Base-by-base conservation (phyloP, 2,888 invertebrate genomes). In the Dasypogon diadema region DNA sequence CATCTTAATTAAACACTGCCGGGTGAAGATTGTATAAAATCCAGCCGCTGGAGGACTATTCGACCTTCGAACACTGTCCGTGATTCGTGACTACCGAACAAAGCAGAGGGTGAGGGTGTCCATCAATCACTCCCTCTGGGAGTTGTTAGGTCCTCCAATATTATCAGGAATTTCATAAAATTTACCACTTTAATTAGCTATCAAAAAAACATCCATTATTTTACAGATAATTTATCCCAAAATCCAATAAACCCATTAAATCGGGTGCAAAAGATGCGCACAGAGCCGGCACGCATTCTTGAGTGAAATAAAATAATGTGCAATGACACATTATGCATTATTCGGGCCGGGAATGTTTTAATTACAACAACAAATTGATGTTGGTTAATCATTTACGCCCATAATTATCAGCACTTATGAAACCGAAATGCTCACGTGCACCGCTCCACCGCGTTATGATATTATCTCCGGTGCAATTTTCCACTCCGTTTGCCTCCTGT, bases 401-500 rank as follows among this genome's bases (percentile, higher is more conserved):
- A 16, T 37, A 60, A 60, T 60, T 34, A 37, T 60, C 3, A 14
- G 37, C 60, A 34, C 60, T 60, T 60, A 60, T 37, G 21, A 37
- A 37, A 42, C 34, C 22, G 37, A 37, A 34, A 18, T 8, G 60
- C 18, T 58, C 24, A 60, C 10, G 34, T 60, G 37, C 37, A 18
- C 18, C 60, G 18, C 37, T 10, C 18, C 8, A 18, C 16, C 60
- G 60, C 18, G 37, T 60, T 60, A 60, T 60, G 60, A 60, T 60
- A 60, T 60, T 60, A 60, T 60, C 60, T 37, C 37, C 37, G 37
- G 18, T 60, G 60, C 60, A 60, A 60, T 60, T 60, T 60, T 60
- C 60, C 37, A 60, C 60, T 60, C 21, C 37, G 60, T 60, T 60
- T 60, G 21, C 60, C 16, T 37, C 26, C 34, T 60, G 60, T 16